Conservation (phyloP, 2,797 vertebrate genomes). For the Mustela erminea region DNA sequence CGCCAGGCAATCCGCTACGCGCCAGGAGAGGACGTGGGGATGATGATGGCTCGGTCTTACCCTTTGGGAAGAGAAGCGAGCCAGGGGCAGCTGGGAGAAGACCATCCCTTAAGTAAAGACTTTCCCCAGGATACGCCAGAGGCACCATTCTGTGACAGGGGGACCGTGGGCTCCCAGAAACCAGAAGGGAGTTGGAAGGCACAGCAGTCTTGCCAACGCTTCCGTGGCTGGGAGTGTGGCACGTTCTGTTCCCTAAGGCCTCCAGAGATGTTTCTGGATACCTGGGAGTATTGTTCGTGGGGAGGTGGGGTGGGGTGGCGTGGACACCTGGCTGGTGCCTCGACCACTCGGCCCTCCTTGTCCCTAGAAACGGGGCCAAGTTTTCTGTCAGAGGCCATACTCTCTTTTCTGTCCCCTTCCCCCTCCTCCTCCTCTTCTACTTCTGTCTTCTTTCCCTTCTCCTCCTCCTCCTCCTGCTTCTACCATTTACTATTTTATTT, state of each 20-base stretch:
- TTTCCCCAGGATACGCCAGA: background rate
- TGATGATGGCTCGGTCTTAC: background rate
- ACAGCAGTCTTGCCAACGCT: background rate
- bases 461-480: background rate
- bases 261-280: background rate
- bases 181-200: background rate
- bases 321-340: background rate
- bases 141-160: background rate
- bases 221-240: background rate
- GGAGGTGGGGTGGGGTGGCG: background rate
- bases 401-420: background rate
- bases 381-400: background rate
- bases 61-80: background rate
- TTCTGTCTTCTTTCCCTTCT: background rate
- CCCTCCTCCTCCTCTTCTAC: background rate
- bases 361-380: background rate
- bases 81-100: background rate
- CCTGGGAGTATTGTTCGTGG: background rate
- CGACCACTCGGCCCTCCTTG: background rate
- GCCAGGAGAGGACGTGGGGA: background rate
- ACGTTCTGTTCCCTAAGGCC: background rate
- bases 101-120: background rate
- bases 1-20: conserved; percentile 19
- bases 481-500: conserved; percentile 26
- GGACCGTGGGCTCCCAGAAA: background rate